Evolutionary conservation across 2,113 vertebrate genomes (phyloP).

Genomic region (Hystrix brachyura): DNA sequence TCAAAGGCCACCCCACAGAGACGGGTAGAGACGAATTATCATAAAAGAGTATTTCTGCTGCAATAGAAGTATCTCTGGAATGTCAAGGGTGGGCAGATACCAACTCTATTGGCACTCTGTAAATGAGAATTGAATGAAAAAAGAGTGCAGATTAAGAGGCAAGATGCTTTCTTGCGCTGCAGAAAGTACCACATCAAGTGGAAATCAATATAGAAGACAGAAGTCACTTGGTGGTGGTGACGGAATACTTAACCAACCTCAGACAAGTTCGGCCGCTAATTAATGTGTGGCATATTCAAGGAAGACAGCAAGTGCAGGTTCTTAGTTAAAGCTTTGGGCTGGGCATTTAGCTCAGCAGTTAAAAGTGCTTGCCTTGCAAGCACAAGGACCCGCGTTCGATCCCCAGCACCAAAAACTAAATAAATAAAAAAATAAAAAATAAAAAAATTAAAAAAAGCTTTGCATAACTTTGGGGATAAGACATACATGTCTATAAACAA

Average conservation of each 20-base stretch:
- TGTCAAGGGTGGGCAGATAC: accelerated
- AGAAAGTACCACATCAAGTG: not conserved
- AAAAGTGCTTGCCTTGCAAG: no score
- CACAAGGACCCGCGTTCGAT: no score
- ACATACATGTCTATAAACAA: no score
- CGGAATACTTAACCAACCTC: not conserved
- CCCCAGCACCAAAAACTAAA: no score
- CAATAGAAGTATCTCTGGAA: accelerated
- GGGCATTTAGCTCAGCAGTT: no score
- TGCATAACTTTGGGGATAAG: no score
- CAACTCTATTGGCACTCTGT: accelerated
- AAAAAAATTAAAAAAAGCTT: no score
- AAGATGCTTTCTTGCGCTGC: not conserved
- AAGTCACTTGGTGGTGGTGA: accelerated
- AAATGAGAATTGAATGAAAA: not conserved
- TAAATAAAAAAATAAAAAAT: no score
- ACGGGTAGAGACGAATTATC: accelerated
- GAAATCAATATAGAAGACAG: not conserved
- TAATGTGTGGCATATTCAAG: accelerated
- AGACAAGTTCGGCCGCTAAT: not conserved
- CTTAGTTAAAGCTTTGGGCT: not conserved
- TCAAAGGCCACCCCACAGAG: accelerated
- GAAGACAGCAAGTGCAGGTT: not conserved
- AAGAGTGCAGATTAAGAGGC: not conserved
- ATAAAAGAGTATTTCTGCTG: accelerated